phyloP scores from a whole-genome alignment of 2,113 vertebrate genomes.

The Scytalopus superciliaris region DNA sequence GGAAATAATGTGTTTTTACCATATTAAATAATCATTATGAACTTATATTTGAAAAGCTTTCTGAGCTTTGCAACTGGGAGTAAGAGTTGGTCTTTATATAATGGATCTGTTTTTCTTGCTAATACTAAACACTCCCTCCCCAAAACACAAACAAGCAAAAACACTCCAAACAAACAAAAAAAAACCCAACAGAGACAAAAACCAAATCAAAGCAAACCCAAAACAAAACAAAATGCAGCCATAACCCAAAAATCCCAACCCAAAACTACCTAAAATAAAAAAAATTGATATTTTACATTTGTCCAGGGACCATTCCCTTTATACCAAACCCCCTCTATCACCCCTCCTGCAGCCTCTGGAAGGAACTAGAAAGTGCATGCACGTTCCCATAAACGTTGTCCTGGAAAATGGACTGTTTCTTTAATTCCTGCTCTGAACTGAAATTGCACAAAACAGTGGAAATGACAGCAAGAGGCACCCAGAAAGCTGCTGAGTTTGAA shows the following conservation, averaged over 20 bases:
- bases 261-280: not conserved
- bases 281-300: not conserved
- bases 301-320: not conserved
- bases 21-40: not conserved
- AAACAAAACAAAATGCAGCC: too few relatives aligned
- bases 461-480: not conserved
- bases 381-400: not conserved
- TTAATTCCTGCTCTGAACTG: not conserved
- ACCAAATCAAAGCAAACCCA: too few relatives aligned
- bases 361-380: not conserved
- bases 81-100: not conserved
- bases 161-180: too few relatives aligned
- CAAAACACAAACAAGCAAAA: not conserved
- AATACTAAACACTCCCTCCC: not conserved
- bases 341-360: not conserved
- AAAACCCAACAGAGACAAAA: too few relatives aligned
- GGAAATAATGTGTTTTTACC: not conserved
- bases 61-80: not conserved
- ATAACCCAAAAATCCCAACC: not conserved
- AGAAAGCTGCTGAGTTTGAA: not conserved
- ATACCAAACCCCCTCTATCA: not conserved
- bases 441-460: not conserved
- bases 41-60: not conserved
- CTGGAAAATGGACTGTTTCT: not conserved
- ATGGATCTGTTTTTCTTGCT: not conserved